Base-by-base conservation (phyloP, 2,113 vertebrate species). In the Calypte anna region DNA sequence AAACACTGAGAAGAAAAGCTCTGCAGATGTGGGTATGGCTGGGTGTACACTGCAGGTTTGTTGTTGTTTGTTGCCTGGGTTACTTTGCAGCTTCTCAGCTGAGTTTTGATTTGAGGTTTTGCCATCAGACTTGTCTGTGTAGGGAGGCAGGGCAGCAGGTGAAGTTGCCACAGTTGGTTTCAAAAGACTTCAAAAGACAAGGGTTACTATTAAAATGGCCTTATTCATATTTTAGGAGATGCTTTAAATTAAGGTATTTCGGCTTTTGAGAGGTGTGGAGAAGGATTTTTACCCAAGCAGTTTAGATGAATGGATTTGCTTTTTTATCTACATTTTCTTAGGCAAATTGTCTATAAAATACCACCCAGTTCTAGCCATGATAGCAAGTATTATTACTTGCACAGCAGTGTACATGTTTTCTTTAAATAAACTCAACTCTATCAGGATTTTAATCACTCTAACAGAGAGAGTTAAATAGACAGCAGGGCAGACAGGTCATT, bases 41-140 rank as follows among this genome's bases (percentile, higher is more conserved):
- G 85, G 51, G 57, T 2, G 1, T 22, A 20, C 73, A 14, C 30
- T 38, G 62, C 46, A 77, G 18, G 8, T 91, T 87, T 81, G 76
- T 63, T 92, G 57, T 57, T 82, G 33, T 57, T 82, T 90, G 82
- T 94, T 93, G 88, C 82, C 88, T 74, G 64, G 88, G 94, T 94
- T 90, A 86, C 77, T 86, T 80, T 80, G 74, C 51, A 77, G 72
- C 79, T 78, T 88, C 82, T 23, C 68, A 44, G 2, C 23, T 3
- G 23, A 38, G 64, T 69, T 94, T 31, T 82, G 79, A 21, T 73
- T 73, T 62, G 67, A 72, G 27, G 36, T 73, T 90, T 86, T 93
- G 88, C 62, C 82, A 67, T 38, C 79, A 54, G 63, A 25, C 43
- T 82, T 63, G 23, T 50, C 28, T 79, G 50, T 43, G 55, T 85